Evolutionary conservation across 2,797 vertebrate genomes (phyloP), one percentile per base, ranked within the genome.

Genomic region (Xenentodon cancila): DNA sequence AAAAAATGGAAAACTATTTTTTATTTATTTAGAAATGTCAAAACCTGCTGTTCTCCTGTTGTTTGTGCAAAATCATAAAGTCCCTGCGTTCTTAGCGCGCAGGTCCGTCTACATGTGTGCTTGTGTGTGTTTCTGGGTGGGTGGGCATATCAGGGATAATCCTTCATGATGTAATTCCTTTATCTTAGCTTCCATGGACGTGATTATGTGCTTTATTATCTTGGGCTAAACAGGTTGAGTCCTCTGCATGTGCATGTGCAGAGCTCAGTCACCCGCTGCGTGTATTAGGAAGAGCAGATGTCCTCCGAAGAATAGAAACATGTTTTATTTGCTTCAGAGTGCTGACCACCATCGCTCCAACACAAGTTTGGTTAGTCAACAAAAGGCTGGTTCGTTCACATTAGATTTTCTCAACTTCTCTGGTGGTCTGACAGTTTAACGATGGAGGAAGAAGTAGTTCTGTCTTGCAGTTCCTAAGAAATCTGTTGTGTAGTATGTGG

Each of bases 201-300:
- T 77, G 77, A 85, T 87, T 84, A 83, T 68, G 82, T 84, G 73
- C 81, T 76, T 86, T 74, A 77, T 85, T 80, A 78, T 79, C 78
- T 71, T 9, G 7, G 63, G 43, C 65, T 70, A 65, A 84, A 69
- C 76, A 80, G 80, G 70, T 80, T 64, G 68, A 66, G 66, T 80
- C 27, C 59, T 13, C 25, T 40, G 53, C 44, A 48, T 80, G 62
- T 5, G 44, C 59, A 71, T 60, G 59, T 44, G 61, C 54, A 53
- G 73, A 75, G 57, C 56, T 84, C 70, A 71, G 73, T 79, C 61
- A 30, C 81, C 73, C 32, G 67, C 78, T 75, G 81, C 56, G 72
- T 57, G 47, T 48, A 42, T 62, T n/a, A 15, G 37, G 44, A 43
- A 32, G 59, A 73, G 30, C 79, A 75, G 74, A 84, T 79, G 79